phyloP scores from a whole-genome alignment of 2,888 invertebrate species.

The Notodonta dromedarius region DNA sequence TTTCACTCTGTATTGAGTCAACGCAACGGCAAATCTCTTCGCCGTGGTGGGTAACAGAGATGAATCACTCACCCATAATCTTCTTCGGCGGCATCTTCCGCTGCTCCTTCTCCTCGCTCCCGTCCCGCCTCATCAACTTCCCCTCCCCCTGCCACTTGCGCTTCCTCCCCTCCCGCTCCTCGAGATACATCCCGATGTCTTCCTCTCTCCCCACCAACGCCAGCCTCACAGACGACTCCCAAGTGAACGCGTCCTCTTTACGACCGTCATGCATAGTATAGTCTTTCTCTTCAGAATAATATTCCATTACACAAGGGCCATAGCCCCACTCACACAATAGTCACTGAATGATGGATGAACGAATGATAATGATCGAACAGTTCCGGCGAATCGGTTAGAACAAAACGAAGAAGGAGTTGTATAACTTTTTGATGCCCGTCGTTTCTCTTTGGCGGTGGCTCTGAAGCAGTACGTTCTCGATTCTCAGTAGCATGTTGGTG shows the following conservation, averaged over 20 bases:
- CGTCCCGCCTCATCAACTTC: slow-evolving; percentile 69
- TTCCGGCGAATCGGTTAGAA: slow-evolving; percentile 85
- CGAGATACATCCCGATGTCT: slow-evolving; percentile 74
- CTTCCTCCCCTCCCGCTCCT: slow-evolving; percentile 72
- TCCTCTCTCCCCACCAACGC: slow-evolving; percentile 63
- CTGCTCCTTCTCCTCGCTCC: slow-evolving; percentile 70
- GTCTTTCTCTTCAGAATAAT: slow-evolving; percentile 57
- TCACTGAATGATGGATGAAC: slow-evolving; percentile 61
- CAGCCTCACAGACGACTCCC: slow-evolving; percentile 72
- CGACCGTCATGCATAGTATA: slow-evolving; percentile 69
- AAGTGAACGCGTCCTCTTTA: slow-evolving; percentile 64
- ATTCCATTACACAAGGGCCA: slow-evolving; percentile 72
- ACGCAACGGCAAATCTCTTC: neutral
- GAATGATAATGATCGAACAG: slow-evolving; percentile 34
- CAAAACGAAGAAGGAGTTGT: slow-evolving; percentile 94
- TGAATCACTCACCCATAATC: slow-evolving; percentile 67
- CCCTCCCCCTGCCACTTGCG: slow-evolving; percentile 73
- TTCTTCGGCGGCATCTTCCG: slow-evolving; percentile 77
- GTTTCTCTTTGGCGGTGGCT: slow-evolving; percentile 93
- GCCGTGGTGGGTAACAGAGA: neutral
- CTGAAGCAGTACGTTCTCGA: slow-evolving; percentile 90
- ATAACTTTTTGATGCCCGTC: slow-evolving; percentile 93
- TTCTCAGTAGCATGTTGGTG: slow-evolving; percentile 87
- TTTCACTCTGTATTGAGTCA: no score
- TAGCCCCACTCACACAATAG: slow-evolving; percentile 47